Conservation (phyloP, 2,888 invertebrate genomes). For the Heteromyza rotundicornis region DNA sequence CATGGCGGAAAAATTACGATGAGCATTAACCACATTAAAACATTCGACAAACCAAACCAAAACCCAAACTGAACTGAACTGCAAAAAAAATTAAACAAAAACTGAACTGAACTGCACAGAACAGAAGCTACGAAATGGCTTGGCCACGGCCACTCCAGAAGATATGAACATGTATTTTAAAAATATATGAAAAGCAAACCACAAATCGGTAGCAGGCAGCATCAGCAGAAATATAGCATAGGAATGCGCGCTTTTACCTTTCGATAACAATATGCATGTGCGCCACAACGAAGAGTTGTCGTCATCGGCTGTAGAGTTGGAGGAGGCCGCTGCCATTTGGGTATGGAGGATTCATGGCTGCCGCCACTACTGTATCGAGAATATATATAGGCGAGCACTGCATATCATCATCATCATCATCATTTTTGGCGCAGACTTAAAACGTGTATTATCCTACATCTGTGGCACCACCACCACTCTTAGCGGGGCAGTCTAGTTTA, state of each 20-base stretch:
- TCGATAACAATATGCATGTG: constrained; percentile 26
- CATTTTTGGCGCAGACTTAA: constrained; percentile 16
- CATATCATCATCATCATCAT: constrained; percentile 10
- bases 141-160: background rate
- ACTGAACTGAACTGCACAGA: no score
- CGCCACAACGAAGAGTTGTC: no score
- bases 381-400: background rate
- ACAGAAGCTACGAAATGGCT: constrained; percentile 8
- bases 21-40: constrained; percentile 61
- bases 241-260: constrained; percentile 33
- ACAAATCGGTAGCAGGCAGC: constrained; percentile 5
- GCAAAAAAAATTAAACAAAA: constrained; percentile 31
- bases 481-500: constrained; percentile 5
- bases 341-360: background rate
- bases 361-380: background rate
- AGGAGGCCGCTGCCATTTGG: background rate
- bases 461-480: constrained; percentile 15
- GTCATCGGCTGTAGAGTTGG: background rate
- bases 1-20: constrained; percentile 56
- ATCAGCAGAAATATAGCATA: constrained; percentile 40
- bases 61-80: constrained; percentile 28
- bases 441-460: constrained; percentile 20
- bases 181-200: background rate
- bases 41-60: constrained; percentile 32
- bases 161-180: constrained; percentile 4